These are phyloP conservation scores for Mimachlamys varia DNA, from an alignment of 2,888 invertebrate species.

Conservation along the genomic window DNA sequence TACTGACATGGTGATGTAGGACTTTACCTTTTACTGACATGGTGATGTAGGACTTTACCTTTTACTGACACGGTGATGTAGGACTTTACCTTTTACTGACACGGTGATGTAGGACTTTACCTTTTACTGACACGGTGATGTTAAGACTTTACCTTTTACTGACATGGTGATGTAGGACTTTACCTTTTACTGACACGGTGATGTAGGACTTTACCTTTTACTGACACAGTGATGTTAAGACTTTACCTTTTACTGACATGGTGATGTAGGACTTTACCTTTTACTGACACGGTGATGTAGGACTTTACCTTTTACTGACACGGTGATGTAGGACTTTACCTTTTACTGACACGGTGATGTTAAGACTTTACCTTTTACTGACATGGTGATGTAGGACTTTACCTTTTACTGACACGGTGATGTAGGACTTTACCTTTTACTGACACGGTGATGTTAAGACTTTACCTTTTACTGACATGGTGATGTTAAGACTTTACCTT, in stretches of 20 bases:
- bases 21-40: slow-evolving; percentile 76
- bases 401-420: slow-evolving; percentile 78
- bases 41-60: slow-evolving; percentile 74
- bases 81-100: slow-evolving; percentile 75
- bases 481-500: slow-evolving; percentile 75
- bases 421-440: slow-evolving; percentile 76
- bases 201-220: slow-evolving; percentile 76
- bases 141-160: slow-evolving; percentile 76
- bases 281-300: slow-evolving; percentile 76
- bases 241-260: slow-evolving; percentile 76
- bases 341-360: slow-evolving; percentile 76
- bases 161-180: slow-evolving; percentile 72
- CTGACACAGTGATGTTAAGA: slow-evolving; percentile 75
- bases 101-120: slow-evolving; percentile 74
- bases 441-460: slow-evolving; percentile 74
- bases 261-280: slow-evolving; percentile 75
- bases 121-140: slow-evolving; percentile 77
- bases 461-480: slow-evolving; percentile 77
- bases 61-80: slow-evolving; percentile 76
- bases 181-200: slow-evolving; percentile 77
- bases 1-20: slow-evolving; percentile 76
- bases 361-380: slow-evolving; percentile 77
- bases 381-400: slow-evolving; percentile 71
- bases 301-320: slow-evolving; percentile 77
- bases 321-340: slow-evolving; percentile 74